Base-by-base conservation (phyloP, 2,113 vertebrate genomes). In the Mormyrus lacerda region DNA sequence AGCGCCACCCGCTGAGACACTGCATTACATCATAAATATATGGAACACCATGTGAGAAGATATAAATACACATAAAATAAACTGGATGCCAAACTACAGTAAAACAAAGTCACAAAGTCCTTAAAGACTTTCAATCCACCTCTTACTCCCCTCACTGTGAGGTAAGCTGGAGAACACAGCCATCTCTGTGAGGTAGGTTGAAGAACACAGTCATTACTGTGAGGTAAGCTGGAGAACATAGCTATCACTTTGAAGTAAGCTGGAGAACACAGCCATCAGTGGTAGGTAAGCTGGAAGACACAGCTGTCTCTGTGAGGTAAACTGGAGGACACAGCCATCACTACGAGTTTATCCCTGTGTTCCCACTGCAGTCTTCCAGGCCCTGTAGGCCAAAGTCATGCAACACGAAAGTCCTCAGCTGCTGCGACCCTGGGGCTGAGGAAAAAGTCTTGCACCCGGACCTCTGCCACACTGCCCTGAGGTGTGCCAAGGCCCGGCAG, bases 401-500 rank as follows among this genome's bases (percentile, higher is more conserved):
- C 73, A 19, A 84, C 82, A 10, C 44, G 44, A 19, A 82, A 15
- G 42, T 35, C 84, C 24, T 58, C 51, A 84, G 76, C 88, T 58
- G 82, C 45, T 17, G 44, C 2, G 6, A 45, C 83, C 53, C 65
- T 1, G 45, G 44, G 47, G 84, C 45, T 61, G 83, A 69, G 58
- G 6, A 17, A 86, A 89, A 27, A 85, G 89, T 47, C 17, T 58
- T 1, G 17, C 7, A 73, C 53, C 31, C 83, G 21, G 55, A 50
- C 53, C 42, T 58, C 82, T 47, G 58, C 53, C 55, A 85, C 45
- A 21, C 9, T 73, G 83, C 89, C 45, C 50, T 69, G 39, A 31
- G 58, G 58, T 51, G 24, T 86, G 89, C 89, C 89, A 89, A 89
- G 17, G 58, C 83, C 45, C n/a, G 31, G 83, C 73, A 83, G 88